A percentile compares a stretch with the other conserved stretches of the same genome.
Conservation (phyloP, 1,140 invertebrate genomes). For the Gryon sp. region DNA sequence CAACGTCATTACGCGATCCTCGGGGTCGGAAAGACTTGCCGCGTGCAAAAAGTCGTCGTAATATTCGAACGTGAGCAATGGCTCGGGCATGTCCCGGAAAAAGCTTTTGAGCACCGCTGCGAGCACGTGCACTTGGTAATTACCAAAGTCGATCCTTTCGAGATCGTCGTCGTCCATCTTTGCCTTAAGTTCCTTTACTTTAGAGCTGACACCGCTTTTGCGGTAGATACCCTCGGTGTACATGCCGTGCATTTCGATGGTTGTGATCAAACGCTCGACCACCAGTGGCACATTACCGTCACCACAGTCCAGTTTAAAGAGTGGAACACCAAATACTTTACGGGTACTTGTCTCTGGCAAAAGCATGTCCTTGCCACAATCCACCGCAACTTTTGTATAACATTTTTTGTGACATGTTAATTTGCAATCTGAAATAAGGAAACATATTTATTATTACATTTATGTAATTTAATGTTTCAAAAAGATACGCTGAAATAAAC, state of each 20-base stretch:
- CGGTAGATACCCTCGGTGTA: slow-evolving; percentile 96
- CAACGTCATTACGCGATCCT: slow-evolving; percentile 90
- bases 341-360: slow-evolving; percentile 79
- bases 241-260: slow-evolving; percentile 94
- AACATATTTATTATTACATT: slow-evolving; percentile 1
- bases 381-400: slow-evolving; percentile 84
- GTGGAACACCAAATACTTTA: slow-evolving; percentile 88
- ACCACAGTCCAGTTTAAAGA: slow-evolving; percentile 86
- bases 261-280: slow-evolving; percentile 91
- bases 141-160: slow-evolving; percentile 84
- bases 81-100: slow-evolving; percentile 95
- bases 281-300: slow-evolving; percentile 91
- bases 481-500: too few relatives aligned
- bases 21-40: slow-evolving; percentile 88
- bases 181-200: slow-evolving; percentile 86
- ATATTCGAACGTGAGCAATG: slow-evolving; percentile 93
- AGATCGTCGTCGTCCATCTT: slow-evolving; percentile 87
- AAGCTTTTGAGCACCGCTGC: slow-evolving; percentile 95
- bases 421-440: slow-evolving; percentile 88
- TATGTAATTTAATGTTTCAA: too few relatives aligned
- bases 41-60: slow-evolving; percentile 96
- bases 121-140: slow-evolving; percentile 92
- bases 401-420: slow-evolving; percentile 97
- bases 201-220: slow-evolving; percentile 92
- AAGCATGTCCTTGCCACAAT: slow-evolving; percentile 82